Base-by-base conservation (phyloP, 2,797 vertebrate genomes). In the Picus viridis region DNA sequence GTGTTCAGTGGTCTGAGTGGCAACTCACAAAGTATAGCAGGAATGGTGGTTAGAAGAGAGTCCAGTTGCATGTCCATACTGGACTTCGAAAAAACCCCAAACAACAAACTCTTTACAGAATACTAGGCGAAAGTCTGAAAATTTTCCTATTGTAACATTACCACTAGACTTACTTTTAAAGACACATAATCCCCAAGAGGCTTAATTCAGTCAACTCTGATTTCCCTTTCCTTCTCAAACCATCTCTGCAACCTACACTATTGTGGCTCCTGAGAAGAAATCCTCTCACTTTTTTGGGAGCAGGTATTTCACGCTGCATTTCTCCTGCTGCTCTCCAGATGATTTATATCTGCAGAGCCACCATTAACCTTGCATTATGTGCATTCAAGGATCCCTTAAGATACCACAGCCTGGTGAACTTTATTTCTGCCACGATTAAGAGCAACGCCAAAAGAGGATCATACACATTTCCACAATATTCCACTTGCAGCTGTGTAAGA, bases 131-230 rank as follows among this genome's bases (percentile, higher is more conserved):
- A 88, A 94, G 82, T 93, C 64, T 10, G 36, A 16, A 77, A 85
- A 85, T 53, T 56, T 65, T 58, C 67, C 5, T 0, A 62, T 16
- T 8, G 29, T 22, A 77, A 47, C 0, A 0, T 30, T 74, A 90
- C 26, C 30, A 36, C 15, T 9, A 62, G 88, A 74, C 45, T 84
- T 92, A 80, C 65, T 89, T 91, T 91, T 76, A 79, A 82, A 90
- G 72, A 89, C 10, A 20, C 4, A 8, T 93, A 93, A 93, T 93
- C 90, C 84, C 39, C 45, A 90, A 93, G 84, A 85, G 65, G 92
- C 81, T 91, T 96, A 91, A 62, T 69, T 74, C 65, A 71, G 65
- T 69, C 45, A 78, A 62, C 83, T 68, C 81, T 89, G 78, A 47
- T 87, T 79, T 75, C 29, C 22, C 56, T 58, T 59, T 83, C 61